A percentile compares a stretch with the other conserved stretches of the same genome.
Conservation (phyloP, 1,140 invertebrate species). For the Kradibia gibbosae region DNA sequence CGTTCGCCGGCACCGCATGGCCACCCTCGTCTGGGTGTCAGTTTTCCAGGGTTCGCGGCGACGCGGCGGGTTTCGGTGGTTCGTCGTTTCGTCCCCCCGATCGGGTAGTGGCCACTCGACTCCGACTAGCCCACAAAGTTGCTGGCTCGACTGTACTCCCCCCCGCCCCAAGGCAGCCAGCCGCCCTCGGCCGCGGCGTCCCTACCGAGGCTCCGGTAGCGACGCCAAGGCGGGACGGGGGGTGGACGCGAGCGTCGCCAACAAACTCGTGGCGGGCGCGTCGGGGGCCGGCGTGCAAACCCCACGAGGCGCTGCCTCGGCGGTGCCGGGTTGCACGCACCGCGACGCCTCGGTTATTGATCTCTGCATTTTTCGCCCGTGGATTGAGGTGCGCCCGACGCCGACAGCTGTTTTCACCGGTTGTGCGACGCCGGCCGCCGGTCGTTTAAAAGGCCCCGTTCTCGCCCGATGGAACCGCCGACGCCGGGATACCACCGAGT, state of each 20-base stretch:
- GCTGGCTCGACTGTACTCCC: constrained; percentile 9
- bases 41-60: too few relatives aligned
- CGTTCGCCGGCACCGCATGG: too few relatives aligned
- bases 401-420: constrained; percentile 37
- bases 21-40: too few relatives aligned
- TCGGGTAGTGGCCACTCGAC: too few relatives aligned
- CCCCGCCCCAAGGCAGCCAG: background rate
- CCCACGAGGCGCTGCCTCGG: background rate
- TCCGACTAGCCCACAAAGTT: background rate
- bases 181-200: background rate
- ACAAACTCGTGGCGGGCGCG: background rate
- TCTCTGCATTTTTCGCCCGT: constrained; percentile 37
- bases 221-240: too few relatives aligned
- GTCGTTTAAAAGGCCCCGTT: constrained; percentile 30
- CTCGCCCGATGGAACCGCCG: background rate
- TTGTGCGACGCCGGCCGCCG: background rate
- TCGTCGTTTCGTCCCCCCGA: too few relatives aligned
- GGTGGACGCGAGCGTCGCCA: background rate
- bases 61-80: too few relatives aligned
- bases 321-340: background rate
- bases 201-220: background rate
- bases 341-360: constrained; percentile 30
- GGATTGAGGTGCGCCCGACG: background rate
- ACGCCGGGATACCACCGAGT: background rate
- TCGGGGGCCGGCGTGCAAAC: background rate